phyloP scores from a whole-genome alignment of 1,140 invertebrate genomes.

The Drosophila melanica region DNA sequence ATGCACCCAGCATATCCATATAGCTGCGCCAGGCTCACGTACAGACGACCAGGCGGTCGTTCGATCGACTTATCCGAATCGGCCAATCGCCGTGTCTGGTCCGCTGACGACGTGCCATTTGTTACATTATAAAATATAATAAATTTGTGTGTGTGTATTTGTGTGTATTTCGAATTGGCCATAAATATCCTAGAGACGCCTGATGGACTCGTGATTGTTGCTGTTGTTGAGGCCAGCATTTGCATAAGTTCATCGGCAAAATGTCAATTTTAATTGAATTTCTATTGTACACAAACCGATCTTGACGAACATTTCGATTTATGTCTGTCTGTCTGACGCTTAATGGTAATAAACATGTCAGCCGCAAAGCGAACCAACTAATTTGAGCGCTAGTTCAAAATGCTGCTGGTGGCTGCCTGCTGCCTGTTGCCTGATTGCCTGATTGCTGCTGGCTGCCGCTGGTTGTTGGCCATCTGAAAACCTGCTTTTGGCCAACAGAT shows the following conservation, averaged over 20 bases:
- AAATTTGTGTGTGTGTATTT: constrained; percentile 64
- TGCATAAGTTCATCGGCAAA: constrained; percentile 71
- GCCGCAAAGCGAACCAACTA: constrained; percentile 57
- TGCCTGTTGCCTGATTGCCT: background rate
- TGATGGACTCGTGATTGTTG: constrained; percentile 41
- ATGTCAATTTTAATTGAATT: constrained; percentile 82
- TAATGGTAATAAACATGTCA: constrained; percentile 77
- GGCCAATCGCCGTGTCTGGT: background rate
- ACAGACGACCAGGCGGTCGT: constrained; percentile 38
- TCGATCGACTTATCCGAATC: constrained; percentile 24
- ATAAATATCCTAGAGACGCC: constrained; percentile 70
- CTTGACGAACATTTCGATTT: constrained; percentile 56
- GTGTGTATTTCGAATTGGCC: constrained; percentile 38
- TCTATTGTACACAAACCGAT: constrained; percentile 65
- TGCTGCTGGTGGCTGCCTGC: constrained; percentile 5
- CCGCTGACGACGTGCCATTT: constrained; percentile 54
- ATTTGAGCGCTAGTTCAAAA: constrained; percentile 59
- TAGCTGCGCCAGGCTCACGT: constrained; percentile 34
- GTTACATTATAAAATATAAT: constrained; percentile 79
- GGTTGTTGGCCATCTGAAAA: constrained; percentile 13
- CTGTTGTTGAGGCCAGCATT: constrained; percentile 42
- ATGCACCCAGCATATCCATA: constrained; percentile 50
- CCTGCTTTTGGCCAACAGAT: constrained; percentile 41
- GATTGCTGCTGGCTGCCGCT: background rate
- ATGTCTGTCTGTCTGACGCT: constrained; percentile 33